Evolutionary conservation across 1,140 invertebrate species (phyloP), one percentile per base, ranked within the genome.

Genomic region (Drosophila willistoni): DNA sequence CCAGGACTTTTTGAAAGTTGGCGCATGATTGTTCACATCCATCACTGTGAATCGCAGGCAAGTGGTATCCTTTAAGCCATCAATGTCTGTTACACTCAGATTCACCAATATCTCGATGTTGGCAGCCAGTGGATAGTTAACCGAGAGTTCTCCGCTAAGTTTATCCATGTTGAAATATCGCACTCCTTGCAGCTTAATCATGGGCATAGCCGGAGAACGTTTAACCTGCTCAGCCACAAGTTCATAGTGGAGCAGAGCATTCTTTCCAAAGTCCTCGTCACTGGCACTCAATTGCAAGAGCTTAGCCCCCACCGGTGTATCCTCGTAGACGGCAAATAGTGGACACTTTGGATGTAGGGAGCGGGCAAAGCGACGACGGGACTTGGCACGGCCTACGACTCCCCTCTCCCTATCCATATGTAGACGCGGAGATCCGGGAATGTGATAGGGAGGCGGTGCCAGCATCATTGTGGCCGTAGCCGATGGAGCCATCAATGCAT

Each of bases 21-120:
- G 97, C 13, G 95, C 94, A 89, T 98, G 96, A 85, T 98, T 96
- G 86, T 98, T 98, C 0, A 97, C 94, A 91, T 98, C 97, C 71
- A 95, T 94, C 0, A 98, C 90, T 14, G 92, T 94, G 44, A 95
- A 92, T 61, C 95, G 94, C 1, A 98, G 92, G 41, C 94, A 94
- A 2, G 96, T 94, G 54, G 93, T 93, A 61, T 97, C 95, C 57
- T 93, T 94, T 0, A 97, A 91, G 1, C 94, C 95, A 7, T 95
- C 96, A 5, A 95, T 94, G 91, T 98, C 97, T 5, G 93, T 93
- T 0, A 96, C 97, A 0, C 95, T 94, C 0, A 98, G 93, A 76
- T 96, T 96, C 7, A 98, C 90, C 59, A 94, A 93, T 75, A 98
- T 96, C 82, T 96, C 95, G 0, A 94, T 95, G 85, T 97, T 96